Percentiles rank a stretch among this genome's conserved stretches.
Conservation (phyloP, 2,797 vertebrate species). For the Pseudopleuronectes americanus region DNA sequence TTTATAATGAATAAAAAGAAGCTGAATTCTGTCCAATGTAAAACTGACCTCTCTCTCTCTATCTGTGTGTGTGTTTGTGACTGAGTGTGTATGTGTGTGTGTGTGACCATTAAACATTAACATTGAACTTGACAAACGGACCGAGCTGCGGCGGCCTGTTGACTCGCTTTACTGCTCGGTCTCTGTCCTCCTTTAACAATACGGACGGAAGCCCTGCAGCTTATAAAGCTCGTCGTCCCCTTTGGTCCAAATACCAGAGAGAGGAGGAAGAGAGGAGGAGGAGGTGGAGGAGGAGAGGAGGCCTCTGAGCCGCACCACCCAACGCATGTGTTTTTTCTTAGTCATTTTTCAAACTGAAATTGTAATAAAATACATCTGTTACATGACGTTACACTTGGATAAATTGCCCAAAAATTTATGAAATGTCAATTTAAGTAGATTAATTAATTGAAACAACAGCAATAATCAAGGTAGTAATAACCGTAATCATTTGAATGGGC, state of each 20-base stretch:
- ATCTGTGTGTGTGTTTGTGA: not conserved
- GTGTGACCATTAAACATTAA: conserved; percentile 62
- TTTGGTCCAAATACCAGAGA: conserved; percentile 68
- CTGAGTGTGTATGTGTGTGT: not conserved
- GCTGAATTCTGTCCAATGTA: not conserved
- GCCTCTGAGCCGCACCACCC: too few relatives aligned
- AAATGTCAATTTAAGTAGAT: too few relatives aligned
- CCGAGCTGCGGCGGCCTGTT: conserved; percentile 69
- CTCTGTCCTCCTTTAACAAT: conserved; percentile 70
- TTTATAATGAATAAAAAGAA: not conserved
- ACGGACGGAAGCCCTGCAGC: conserved; percentile 65
- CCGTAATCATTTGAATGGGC: too few relatives aligned
- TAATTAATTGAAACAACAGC: not conserved
- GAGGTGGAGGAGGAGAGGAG: too few relatives aligned
- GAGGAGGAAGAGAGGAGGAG: conserved; percentile 27
- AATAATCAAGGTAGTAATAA: too few relatives aligned
- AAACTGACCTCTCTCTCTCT: not conserved
- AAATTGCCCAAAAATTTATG: too few relatives aligned
- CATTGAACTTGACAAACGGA: conserved; percentile 81
- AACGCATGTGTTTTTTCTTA: too few relatives aligned
- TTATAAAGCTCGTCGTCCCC: conserved; percentile 67
- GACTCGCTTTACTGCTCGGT: conserved; percentile 71
- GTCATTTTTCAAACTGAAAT: too few relatives aligned
- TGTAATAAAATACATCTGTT: too few relatives aligned
- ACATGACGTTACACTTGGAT: too few relatives aligned